Evolutionary conservation across 2,797 vertebrate genomes (phyloP).

Genomic region (Coracias cyanogaster): DNA sequence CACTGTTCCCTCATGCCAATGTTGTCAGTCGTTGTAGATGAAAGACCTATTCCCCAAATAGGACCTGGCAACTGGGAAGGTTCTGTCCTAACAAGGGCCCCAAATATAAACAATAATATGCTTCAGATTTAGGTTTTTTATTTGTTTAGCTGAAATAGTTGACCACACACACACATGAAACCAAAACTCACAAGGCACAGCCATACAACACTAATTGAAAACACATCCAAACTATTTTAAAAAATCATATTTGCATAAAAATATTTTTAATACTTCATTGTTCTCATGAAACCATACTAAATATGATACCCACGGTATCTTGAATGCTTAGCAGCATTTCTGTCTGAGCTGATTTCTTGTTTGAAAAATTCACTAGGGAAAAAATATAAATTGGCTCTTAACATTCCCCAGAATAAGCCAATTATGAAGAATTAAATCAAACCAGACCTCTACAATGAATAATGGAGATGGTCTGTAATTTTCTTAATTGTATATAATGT

Average conservation of each 20-base stretch:
- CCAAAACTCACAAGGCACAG: not conserved
- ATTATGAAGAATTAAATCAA: not conserved
- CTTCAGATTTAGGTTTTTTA: not conserved
- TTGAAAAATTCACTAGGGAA: not conserved
- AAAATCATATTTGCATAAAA: not conserved
- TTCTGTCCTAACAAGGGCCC: not conserved
- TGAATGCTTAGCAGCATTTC: not conserved
- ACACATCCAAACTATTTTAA: not conserved
- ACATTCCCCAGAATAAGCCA: not conserved
- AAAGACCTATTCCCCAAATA: not conserved
- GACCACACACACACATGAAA: not conserved
- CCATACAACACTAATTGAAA: not conserved
- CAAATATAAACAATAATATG: not conserved
- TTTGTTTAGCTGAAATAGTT: not conserved
- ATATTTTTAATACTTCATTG: not conserved
- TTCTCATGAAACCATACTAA: not conserved
- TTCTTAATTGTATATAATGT: not conserved
- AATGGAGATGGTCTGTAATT: not conserved
- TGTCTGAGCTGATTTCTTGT: not conserved
- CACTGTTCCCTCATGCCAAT: not conserved
- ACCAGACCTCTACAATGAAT: not conserved
- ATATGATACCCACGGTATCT: not conserved
- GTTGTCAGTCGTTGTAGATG: not conserved
- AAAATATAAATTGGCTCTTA: not conserved
- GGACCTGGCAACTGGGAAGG: not conserved